Evolutionary conservation across 2,888 invertebrate species (phyloP), one percentile per base, ranked within the genome.

Genomic region (Synergus umbraculus): DNA sequence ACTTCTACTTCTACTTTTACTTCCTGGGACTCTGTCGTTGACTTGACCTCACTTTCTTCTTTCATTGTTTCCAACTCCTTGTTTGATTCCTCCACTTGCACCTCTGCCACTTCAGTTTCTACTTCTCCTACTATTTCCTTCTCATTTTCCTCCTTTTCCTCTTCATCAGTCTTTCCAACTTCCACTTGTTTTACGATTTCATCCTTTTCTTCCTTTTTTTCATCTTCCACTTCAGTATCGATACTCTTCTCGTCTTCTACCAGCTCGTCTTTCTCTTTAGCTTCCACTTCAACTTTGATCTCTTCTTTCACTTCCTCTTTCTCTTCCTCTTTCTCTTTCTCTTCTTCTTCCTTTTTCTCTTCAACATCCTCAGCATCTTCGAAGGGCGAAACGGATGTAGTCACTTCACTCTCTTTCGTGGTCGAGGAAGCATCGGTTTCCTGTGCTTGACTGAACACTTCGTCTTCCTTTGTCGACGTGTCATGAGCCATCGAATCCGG

Each of bases 401-500:
- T 78, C 12, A 79, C 82, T 41, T 67, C 76, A 12, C 29, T 83
- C 43, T 84, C 82, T 63, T 82, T 84, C 9, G 81, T 77, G 10
- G 77, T 81, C 7, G 82, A 78, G 12, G 79, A 79, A 60, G 77
- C 78, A 15, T 81, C 86, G 63, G 85, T 85, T 82, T 87, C 85
- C 76, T 84, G 82, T 83, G 83, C 44, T 66, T 82, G 64, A 58
- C 76, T 78, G 4, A 44, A 60, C 12, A 60, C 10, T 41, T 83
- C 80, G 29, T 83, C 82, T 5, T 83, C 84, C 22, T 84, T 87
- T 37, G 80, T 85, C 46, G 46, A 22, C 13, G 41, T 78, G 15
- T 89, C 87, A 43, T 85, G 85, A 37, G 81, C 81, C 46, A 86
- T 79, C 0, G 88, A 88, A 37, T 87, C 88, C 0, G 85, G 85